phyloP scores from a whole-genome alignment of 2,113 vertebrate species.

The Microtus montanus region DNA sequence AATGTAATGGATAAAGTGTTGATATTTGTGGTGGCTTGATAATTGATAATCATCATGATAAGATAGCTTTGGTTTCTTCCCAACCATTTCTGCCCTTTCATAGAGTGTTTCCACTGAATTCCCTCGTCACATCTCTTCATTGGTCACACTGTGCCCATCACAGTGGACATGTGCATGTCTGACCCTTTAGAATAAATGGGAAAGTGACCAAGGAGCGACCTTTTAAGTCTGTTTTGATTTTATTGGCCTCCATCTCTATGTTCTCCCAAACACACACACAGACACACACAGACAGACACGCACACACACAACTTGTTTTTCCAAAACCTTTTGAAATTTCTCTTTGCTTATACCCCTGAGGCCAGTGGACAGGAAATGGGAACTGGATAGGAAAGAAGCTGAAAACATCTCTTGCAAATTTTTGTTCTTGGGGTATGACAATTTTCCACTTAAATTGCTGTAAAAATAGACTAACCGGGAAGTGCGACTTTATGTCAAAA shows the following conservation, averaged over 20 bases:
- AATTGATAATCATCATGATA: conserved; percentile 53
- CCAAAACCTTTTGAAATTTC: conserved; percentile 72
- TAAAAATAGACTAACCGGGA: conserved; percentile 65
- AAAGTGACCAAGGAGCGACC: conserved; percentile 32
- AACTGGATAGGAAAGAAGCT: conserved; percentile 66
- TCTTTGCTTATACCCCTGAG: conserved; percentile 61
- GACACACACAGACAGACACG: not conserved
- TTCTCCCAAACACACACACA: not conserved
- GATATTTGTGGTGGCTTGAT: conserved; percentile 57
- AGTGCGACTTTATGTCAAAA: conserved; percentile 62
- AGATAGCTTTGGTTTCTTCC: conserved; percentile 65
- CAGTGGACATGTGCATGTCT: not conserved
- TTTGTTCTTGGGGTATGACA: conserved; percentile 59
- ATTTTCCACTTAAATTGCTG: conserved; percentile 68
- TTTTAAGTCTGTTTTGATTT: conserved; percentile 61
- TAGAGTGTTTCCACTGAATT: conserved; percentile 54
- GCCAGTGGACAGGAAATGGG: conserved; percentile 69
- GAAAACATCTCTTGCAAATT: conserved; percentile 65
- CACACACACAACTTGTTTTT: conserved; percentile 56
- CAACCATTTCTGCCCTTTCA: conserved; percentile 44
- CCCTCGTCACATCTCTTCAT: conserved; percentile 54
- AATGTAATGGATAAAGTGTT: conserved; percentile 66
- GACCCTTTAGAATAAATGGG: conserved; percentile 23
- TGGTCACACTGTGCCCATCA: conserved; percentile 38
- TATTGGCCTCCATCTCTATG: not conserved